Base-by-base conservation (phyloP, 2,797 vertebrate genomes). In the Rhynchonycteris naso region DNA sequence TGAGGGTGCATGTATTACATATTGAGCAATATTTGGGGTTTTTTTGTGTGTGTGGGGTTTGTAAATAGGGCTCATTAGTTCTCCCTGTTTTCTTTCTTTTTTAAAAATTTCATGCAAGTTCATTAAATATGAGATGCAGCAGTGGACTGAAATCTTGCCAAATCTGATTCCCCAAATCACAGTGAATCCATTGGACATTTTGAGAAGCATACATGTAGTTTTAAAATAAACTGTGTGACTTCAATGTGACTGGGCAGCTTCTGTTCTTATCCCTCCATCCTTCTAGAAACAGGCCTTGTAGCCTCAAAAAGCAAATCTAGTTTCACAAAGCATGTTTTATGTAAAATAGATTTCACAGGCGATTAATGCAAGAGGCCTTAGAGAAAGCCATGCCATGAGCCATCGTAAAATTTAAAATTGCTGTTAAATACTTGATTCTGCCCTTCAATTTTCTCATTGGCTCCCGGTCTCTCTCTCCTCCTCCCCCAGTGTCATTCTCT, bases 401-500 rank as follows among this genome's bases (percentile, higher is more conserved):
- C 79, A 35, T 56, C 26, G 85, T 35, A 63, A 72, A 33, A 82
- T 13, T 33, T 78, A 71, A 38, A 88, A 85, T 83, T 33, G 13
- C 56, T 63, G 0, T 78, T 59, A 35, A 88, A 24, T 16, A 71
- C 66, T 58, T 43, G 47, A 71, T 83, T 56, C 52, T 68, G 21
- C 68, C 56, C 26, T 88, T 75, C 28, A 7, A 1, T 59, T 61
- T 81, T n/a, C 38, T 24, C 58, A 0, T 10, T 38, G 80, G 56
- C 56, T 71, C 7, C 43, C 30, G 11, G 58, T 47, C n/a, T 11
- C 74, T 24, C 18, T 50, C 10, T 3, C 2, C 54, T 65, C 28
- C 50, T 66, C 59, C 47, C n/a, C 0, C 0, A 0, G 7, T 18
- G 4, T 50, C 58, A 61, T 78, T 33, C 21, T 22, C 0, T 43